These are phyloP conservation scores for Zoanthus gigantus DNA, from an alignment of 92 coral and sea anemone species.

Conservation along the genomic window DNA sequence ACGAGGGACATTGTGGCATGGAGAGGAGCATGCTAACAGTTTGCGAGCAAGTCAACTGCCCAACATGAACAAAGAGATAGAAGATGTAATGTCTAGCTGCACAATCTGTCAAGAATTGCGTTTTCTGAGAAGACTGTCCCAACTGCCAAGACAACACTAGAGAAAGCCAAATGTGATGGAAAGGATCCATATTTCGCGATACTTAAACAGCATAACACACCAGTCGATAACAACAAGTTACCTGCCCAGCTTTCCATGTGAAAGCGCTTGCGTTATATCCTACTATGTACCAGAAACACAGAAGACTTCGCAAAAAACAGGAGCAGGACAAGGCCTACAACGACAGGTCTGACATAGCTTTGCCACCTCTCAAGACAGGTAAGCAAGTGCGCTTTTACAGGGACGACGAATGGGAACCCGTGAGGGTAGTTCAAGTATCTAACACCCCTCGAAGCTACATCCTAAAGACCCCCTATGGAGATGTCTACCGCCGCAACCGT, in stretches of 20 bases:
- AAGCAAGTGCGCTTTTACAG: not conserved
- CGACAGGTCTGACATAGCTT: conserved; percentile 26
- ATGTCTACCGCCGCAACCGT: conserved; percentile 46
- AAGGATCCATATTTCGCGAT: conserved; percentile 7
- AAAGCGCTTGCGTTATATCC: conserved; percentile 32
- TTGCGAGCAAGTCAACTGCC: conserved; percentile 42
- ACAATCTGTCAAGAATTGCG: conserved; percentile 26
- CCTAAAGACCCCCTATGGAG: conserved; percentile 59
- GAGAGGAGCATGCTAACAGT: conserved; percentile 46
- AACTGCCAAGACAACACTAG: conserved; percentile 39
- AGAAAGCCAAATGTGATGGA: conserved; percentile 21
- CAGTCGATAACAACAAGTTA: not conserved
- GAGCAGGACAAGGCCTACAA: conserved; percentile 35
- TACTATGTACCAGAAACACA: conserved; percentile 31
- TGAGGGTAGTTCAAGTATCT: not conserved
- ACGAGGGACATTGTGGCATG: conserved; percentile 51
- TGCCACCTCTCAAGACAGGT: conserved; percentile 30
- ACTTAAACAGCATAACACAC: conserved; percentile 43
- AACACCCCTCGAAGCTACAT: conserved; percentile 50
- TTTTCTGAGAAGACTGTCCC: conserved; percentile 45
- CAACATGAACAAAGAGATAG: conserved; percentile 46
- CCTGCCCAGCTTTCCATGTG: conserved; percentile 53
- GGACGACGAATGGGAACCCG: not conserved
- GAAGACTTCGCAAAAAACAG: conserved; percentile 30
- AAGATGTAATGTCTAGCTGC: conserved; percentile 31